Base-by-base conservation (phyloP, 2,797 vertebrate genomes). In the Myotis myotis region DNA sequence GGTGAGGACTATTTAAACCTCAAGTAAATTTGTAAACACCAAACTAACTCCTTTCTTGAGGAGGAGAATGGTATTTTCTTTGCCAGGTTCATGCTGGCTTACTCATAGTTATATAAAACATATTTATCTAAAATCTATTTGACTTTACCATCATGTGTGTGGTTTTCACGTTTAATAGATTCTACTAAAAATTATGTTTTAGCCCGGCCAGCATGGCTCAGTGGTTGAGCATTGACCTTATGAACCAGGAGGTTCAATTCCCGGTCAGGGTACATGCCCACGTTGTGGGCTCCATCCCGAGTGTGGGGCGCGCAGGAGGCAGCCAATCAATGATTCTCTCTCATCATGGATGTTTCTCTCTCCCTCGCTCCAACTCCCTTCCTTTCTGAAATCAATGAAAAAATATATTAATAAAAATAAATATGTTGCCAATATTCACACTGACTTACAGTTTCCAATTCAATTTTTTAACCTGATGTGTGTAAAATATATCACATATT, bases 371-470 rank as follows among this genome's bases (percentile, higher is more conserved):
- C 7, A 15, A 12, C 62, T 64, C 15, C 62, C 16, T 64, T n/a
- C 30, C 62, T 64, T 1, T n/a, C 62, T 64, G 30, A 64, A 64
- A 64, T 64, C 62, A 64, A 17, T n/a, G 60, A 30, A 64, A 64
- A 19, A 64, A 64, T 0, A 64, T 16, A 2, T n/a, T n/a, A 30
- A 19, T 55, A 28, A 9, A 70, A 13, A 62, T 36, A 41, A 91
- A 47, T 68, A 78, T 25, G 60, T 91, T 92, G 4, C 22, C 36
- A 55, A 49, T 22, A 17, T 70, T 9, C 33, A 25, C 7, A 74
- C 47, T 68, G 57, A 83, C 10, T 22, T 86, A 12, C 25, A 33
- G 60, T 76, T 95, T 96, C 13, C 33, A 81, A 16, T 53, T 78
- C 47, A 72, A 33, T 53, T 68, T 84, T 20, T 62, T 1, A 75